A percentile compares a stretch with the other conserved stretches of the same genome.
These are phyloP conservation scores for Electrophaes corylata DNA, from an alignment of 2,888 invertebrate species.

Conservation along the genomic window DNA sequence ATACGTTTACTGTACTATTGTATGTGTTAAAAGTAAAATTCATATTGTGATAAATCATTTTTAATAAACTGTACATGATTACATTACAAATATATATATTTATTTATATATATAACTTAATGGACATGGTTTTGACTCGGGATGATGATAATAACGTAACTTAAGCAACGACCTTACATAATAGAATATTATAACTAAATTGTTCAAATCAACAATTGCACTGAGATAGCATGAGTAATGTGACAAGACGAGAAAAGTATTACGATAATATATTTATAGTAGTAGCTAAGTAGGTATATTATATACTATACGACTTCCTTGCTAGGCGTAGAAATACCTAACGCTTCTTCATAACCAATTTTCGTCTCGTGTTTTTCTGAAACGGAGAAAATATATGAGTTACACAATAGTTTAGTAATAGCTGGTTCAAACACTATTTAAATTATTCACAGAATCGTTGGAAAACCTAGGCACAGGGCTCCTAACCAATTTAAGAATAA, in stretches of 20 bases:
- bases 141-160: slow-evolving; percentile 63
- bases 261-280: slow-evolving; percentile 29
- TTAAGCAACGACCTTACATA: slow-evolving; percentile 53
- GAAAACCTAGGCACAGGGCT: too few species aligned
- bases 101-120: slow-evolving; percentile 54
- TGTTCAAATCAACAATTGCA: slow-evolving; percentile 79
- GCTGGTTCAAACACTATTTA: too few species aligned
- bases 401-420: too few species aligned
- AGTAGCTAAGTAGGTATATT: slow-evolving; percentile 38
- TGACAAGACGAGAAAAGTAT: slow-evolving; percentile 51
- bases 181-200: slow-evolving; percentile 61
- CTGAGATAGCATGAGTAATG: slow-evolving; percentile 66
- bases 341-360: slow-evolving; percentile 94
- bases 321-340: slow-evolving; percentile 95
- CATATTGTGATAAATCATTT: slow-evolving; percentile 58
- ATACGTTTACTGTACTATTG: too few species aligned
- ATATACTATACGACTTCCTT: slow-evolving; percentile 89
- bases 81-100: slow-evolving; percentile 37
- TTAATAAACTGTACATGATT: slow-evolving; percentile 80
- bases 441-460: too few species aligned
- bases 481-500: too few species aligned
- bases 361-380: slow-evolving; percentile 84
- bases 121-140: slow-evolving; percentile 74
- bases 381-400: slow-evolving; percentile 42
- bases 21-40: slow-evolving; percentile 39